Evolutionary conservation across 1,140 invertebrate genomes (phyloP), one percentile per base, ranked within the genome.

Genomic region (Drosophila lacteicornis): DNA sequence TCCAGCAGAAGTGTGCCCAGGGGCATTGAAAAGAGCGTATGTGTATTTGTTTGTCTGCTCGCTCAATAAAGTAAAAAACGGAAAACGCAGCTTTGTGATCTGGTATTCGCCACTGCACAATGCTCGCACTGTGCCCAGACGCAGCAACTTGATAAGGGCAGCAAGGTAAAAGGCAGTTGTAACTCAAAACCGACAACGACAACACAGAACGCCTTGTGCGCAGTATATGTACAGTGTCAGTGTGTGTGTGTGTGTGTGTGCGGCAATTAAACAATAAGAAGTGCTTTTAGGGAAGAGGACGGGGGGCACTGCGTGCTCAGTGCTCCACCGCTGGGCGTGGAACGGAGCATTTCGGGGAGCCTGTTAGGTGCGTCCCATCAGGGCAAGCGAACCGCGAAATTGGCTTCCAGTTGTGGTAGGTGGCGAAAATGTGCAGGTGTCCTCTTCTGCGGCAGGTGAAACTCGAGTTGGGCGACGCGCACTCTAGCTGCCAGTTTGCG

Each of bases 331-430:
- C 70, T 77, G 84, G 83, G 80, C 80, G 84, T 88, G 84, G 83
- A 88, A 87, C 68, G 66, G 55, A 74, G 17, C 59, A 71, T 50
- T 55, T 67, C 30, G 45, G 59, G 58, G 30, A 36, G 43, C 30
- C 38, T 45, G n/a, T 49, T 19, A 30, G 56, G 40, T 65, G 56
- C 30, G 59, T 82, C 62, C 63, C 74, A 76, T 53, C 67, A 75
- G 68, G 77, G 74, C 59, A 79, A 90, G 57, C 84, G 81, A 90
- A 84, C 78, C 85, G 86, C 84, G 63, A 84, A 88, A 90, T 90
- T 90, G 49, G 62, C 68, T 65, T 73, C 62, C 60, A 65, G 46
- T 80, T 61, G 55, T 58, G 66, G 40, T 51, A 46, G 45, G 74
- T 74, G 55, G 55, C 33, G 15, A 49, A 22, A 45, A 33, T 43